Evolutionary conservation across 92 coral and sea anemone genomes (phyloP), one percentile per base, ranked within the genome.

Genomic region (Parazoanthus atlanticus): DNA sequence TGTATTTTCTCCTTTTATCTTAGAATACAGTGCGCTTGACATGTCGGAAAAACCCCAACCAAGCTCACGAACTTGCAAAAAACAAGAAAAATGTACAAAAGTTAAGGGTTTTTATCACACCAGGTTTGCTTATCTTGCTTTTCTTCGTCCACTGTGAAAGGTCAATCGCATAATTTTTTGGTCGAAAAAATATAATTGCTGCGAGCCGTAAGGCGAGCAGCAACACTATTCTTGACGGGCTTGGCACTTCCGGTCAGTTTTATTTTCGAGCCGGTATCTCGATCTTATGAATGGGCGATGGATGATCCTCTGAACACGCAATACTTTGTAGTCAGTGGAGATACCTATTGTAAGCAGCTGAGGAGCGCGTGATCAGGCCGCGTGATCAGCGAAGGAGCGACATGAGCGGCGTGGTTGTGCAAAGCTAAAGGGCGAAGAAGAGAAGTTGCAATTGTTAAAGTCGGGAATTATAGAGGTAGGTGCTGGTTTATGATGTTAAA

Each of bases 401-500:
- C 17, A 23, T 64, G 73, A 21, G 31, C 26, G 73, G 31, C 40
- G 79, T 36, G 6, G 79, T 75, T 33, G 79, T 70, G 75, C 75
- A 70, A 70, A 28, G 15, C 34, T 26, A 17, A 26, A 70, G 75
- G 17, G 76, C 76, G 34, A 25, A 26, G 76, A 72, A 30, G 21
- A 30, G 76, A 41, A 8, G 10, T 41, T 41, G 47, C 3, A 30
- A 17, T 36, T 75, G 73, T 66, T 66, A 66, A 66, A 15, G 80
- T 76, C 80, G 56, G 80, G 80, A 38, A 76, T 76, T 76, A 23
- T 76, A 76, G 29, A 76, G 80, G 56, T 34, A 76, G 30, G 80
- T 76, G 54, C 26, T 34, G 54, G 47, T 30, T 72, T 72, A 84
- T 84, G 61, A 88, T 80, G 87, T 78, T 56, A 38, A 88, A 81